Evolutionary conservation across 2,888 invertebrate species (phyloP), one percentile per base, ranked within the genome.

Genomic region (Kuschelorhynchus macadamiae): DNA sequence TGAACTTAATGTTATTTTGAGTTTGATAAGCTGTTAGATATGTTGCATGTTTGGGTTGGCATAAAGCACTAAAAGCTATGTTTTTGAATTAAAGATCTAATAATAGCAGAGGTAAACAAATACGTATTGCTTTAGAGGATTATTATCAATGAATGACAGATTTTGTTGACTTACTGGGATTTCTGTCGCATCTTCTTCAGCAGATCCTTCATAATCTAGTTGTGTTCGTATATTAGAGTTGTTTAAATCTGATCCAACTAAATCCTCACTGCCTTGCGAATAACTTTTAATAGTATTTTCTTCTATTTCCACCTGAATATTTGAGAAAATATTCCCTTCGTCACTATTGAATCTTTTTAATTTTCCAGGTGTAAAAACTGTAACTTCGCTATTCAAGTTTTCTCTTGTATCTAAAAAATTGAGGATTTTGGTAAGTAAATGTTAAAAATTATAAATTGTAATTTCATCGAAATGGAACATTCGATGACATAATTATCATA

Each of bases 181-280:
- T 9, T 3, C 50, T 12, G 70, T 70, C n/a, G 60, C 64, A 2
- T 53, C 20, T 16, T 71, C 71, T 7, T 67, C 21, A n/a, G 36
- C 42, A 11, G 56, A 57, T 46, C 56, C 56, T 14, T 57, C 56
- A 46, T 46, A 20, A 16, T n/a, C 30, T 25, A 17, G 7, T 7
- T 55, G 25, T 20, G 7, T 12, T 7, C 16, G 17, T 20, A 4
- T 4, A 39, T 0, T 16, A 25, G 72, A 57, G 1, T 41, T 39
- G 12, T 64, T 63, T 0, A 50, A 57, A 18, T 72, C 69, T 1
- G 71, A 71, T 41, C 66, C 71, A 12, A 71, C 46, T 53, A 71
- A 52, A 21, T 53, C 55, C 17, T 47, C 42, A n/a, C 25, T n/a
- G 11, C 42, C 42, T 30, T 16, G 14, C 8, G n/a, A 30, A 14